Conservation (phyloP, 2,113 vertebrate genomes). For the Zeus faber region DNA sequence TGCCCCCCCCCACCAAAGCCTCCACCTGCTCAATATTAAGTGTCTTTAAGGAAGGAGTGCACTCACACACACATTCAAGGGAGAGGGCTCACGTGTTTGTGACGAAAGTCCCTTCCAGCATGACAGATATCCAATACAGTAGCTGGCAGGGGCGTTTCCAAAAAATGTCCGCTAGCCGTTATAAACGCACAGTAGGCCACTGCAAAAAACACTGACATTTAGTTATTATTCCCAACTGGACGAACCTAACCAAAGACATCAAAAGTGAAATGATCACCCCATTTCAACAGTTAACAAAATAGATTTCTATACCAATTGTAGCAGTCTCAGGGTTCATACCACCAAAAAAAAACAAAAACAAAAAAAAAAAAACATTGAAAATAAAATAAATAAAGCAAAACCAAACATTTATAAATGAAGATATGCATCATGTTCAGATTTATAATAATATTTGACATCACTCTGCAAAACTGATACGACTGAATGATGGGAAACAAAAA, state of each 20-base stretch:
- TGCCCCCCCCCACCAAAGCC: conserved; percentile 46
- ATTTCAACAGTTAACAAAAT: conserved; percentile 87
- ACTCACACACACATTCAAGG: conserved; percentile 59
- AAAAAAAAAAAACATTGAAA: conserved; percentile 14
- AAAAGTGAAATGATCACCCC: conserved; percentile 47
- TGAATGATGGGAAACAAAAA: conserved; percentile 51
- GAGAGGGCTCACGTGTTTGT: conserved; percentile 58
- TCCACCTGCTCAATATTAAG: conserved; percentile 59
- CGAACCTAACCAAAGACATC: conserved; percentile 47
- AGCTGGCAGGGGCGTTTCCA: conserved; percentile 44
- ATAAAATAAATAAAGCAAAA: conserved; percentile 73
- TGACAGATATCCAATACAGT: conserved; percentile 39
- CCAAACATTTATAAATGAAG: conserved; percentile 70
- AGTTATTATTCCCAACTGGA: conserved; percentile 40
- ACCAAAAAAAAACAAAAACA: conserved; percentile 69
- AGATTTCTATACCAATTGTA: conserved; percentile 90
- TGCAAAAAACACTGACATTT: conserved; percentile 65
- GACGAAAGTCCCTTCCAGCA: conserved; percentile 50
- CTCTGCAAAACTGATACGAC: conserved; percentile 62
- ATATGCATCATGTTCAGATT: conserved; percentile 74
- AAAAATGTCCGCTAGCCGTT: conserved; percentile 31
- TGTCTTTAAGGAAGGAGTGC: conserved; percentile 67
- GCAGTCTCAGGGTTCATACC: conserved; percentile 80
- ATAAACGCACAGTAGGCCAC: conserved; percentile 34
- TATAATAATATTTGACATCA: conserved; percentile 59